Evolutionary conservation across 2,797 vertebrate genomes (phyloP).

Genomic region (Fistularia tabacaria): DNA sequence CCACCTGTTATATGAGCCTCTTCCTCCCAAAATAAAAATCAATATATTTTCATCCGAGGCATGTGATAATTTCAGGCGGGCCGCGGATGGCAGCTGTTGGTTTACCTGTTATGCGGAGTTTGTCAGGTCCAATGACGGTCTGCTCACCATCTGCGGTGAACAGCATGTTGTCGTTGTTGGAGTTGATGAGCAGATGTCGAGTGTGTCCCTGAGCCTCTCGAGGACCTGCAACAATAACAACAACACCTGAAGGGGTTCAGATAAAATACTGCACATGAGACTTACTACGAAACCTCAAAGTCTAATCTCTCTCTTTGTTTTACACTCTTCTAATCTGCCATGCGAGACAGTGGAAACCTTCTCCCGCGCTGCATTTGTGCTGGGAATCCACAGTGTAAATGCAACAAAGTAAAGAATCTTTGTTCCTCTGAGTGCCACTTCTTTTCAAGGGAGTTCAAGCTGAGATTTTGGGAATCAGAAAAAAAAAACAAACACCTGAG

Average conservation of each 20-base stretch:
- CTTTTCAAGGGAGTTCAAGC: too few relatives aligned
- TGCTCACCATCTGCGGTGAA: slow-evolving; percentile 85
- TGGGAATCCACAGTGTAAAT: too few relatives aligned
- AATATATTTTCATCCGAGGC: not conserved
- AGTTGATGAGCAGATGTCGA: slow-evolving; percentile 82
- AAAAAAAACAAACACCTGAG: too few relatives aligned
- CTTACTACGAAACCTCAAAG: too few relatives aligned
- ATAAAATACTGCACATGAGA: too few relatives aligned
- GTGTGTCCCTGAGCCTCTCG: slow-evolving; percentile 80
- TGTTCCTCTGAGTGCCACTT: too few relatives aligned
- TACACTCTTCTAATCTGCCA: too few relatives aligned
- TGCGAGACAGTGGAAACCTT: too few relatives aligned
- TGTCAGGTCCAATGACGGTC: slow-evolving; percentile 83
- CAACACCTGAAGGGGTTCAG: slow-evolving; percentile 26
- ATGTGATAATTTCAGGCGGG: slow-evolving; percentile 12
- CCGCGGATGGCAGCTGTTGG: slow-evolving; percentile 9
- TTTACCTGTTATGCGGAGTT: slow-evolving; percentile 91
- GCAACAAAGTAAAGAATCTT: too few relatives aligned
- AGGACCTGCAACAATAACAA: slow-evolving; percentile 76
- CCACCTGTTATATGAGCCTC: slow-evolving; percentile 31
- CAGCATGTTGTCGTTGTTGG: slow-evolving; percentile 78
- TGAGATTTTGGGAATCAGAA: too few relatives aligned
- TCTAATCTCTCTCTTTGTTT: too few relatives aligned
- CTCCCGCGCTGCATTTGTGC: too few relatives aligned
- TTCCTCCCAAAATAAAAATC: not conserved